Percentiles rank a stretch among this genome's conserved stretches.
Conservation (phyloP, 2,113 vertebrate species). For the Stigmatopora argus region DNA sequence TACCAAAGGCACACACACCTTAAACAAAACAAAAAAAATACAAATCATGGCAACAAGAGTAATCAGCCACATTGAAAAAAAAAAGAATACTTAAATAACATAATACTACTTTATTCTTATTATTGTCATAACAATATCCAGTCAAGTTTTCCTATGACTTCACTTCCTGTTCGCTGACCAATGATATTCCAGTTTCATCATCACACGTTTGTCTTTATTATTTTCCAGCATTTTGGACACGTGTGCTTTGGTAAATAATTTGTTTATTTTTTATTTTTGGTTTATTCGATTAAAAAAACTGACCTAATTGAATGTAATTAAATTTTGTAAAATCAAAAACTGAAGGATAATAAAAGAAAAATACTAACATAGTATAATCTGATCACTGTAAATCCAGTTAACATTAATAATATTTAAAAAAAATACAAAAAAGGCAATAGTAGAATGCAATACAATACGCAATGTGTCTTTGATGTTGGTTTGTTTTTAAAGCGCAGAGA, state of each 20-base stretch:
- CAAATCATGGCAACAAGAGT: constrained; percentile 63
- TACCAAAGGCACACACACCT: constrained; percentile 72
- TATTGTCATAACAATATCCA: constrained; percentile 85
- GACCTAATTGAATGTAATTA: constrained; percentile 24
- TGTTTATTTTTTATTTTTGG: background rate
- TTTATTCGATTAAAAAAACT: constrained; percentile 5
- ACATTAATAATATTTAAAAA: constrained; percentile 58
- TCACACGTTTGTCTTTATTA: constrained; percentile 35
- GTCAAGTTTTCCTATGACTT: constrained; percentile 93
- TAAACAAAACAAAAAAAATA: constrained; percentile 47
- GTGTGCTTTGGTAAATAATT: constrained; percentile 31
- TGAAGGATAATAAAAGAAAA: constrained; percentile 74
- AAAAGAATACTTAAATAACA: constrained; percentile 82
- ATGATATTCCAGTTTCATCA: constrained; percentile 75
- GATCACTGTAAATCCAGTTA: constrained; percentile 81
- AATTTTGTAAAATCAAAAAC: constrained; percentile 82
- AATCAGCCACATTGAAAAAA: constrained; percentile 72
- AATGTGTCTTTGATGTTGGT: constrained; percentile 53
- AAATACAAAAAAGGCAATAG: constrained; percentile 69
- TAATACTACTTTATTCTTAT: constrained; percentile 67
- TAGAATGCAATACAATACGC: constrained; percentile 69
- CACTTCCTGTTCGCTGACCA: constrained; percentile 70
- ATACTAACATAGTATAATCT: constrained; percentile 84
- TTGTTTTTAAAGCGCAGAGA: constrained; percentile 31
- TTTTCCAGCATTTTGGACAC: constrained; percentile 31